These are phyloP conservation scores for Drosophila lini DNA, from an alignment of 1,140 invertebrate genomes.

Conservation along the genomic window DNA sequence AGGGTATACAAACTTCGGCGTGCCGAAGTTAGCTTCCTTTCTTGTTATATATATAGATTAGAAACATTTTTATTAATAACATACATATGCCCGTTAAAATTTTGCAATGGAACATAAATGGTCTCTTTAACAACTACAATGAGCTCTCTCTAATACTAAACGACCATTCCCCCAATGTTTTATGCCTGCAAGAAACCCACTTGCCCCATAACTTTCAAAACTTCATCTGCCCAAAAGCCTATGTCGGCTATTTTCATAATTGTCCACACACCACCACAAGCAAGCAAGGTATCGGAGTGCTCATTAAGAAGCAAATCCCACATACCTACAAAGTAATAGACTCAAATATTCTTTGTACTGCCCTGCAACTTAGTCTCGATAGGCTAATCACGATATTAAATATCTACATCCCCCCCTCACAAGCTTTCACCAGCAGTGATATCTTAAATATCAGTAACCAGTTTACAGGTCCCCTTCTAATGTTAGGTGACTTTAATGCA, in stretches of 20 bases:
- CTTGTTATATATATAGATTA: too few relatives aligned
- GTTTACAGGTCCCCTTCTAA: neutral
- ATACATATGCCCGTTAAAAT: too few relatives aligned
- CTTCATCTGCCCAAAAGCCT: neutral
- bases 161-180: neutral
- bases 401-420: neutral
- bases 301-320: too few relatives aligned
- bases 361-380: neutral
- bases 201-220: neutral
- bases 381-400: neutral
- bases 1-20: too few relatives aligned
- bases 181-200: conserved; percentile 11
- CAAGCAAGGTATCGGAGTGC: too few relatives aligned
- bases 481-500: neutral
- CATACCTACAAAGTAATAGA: too few relatives aligned
- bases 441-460: neutral
- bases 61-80: too few relatives aligned
- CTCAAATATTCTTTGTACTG: neutral
- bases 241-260: too few relatives aligned
- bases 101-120: too few relatives aligned
- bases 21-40: too few relatives aligned
- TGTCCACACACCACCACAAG: too few relatives aligned
- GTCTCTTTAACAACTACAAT: neutral
- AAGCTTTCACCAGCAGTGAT: neutral
- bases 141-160: neutral